These are phyloP conservation scores for Gastrophryne carolinensis DNA, from an alignment of 2,797 vertebrate genomes.

Conservation along the genomic window DNA sequence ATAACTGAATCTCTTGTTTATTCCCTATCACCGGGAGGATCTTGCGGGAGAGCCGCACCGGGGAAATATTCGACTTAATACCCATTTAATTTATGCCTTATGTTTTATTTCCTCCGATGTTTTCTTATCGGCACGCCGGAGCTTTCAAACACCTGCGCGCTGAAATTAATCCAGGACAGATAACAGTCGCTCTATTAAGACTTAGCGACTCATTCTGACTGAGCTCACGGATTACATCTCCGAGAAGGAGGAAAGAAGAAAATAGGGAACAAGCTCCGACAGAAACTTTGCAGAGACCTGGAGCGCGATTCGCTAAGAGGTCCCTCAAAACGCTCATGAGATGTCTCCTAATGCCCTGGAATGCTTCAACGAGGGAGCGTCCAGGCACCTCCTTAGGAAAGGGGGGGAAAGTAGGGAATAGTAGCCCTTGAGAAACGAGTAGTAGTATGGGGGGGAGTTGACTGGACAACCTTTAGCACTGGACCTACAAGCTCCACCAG, in stretches of 20 bases:
- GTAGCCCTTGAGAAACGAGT: too few species aligned
- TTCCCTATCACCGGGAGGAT: not conserved
- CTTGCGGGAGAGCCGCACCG: not conserved
- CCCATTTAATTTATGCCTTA: constrained; percentile 19
- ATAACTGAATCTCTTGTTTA: not conserved
- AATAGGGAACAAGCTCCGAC: not conserved
- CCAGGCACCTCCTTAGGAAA: too few species aligned
- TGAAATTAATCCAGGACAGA: constrained; percentile 44
- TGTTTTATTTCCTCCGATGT: constrained; percentile 23
- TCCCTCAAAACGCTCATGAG: too few species aligned
- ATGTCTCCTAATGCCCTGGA: too few species aligned
- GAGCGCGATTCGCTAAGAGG: too few species aligned
- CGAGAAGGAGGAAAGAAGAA: not conserved
- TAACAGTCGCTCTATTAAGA: constrained; percentile 32
- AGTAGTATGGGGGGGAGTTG: too few species aligned
- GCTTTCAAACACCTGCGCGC: constrained; percentile 29
- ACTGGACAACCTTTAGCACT: too few species aligned
- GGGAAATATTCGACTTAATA: not conserved
- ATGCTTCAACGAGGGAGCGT: too few species aligned
- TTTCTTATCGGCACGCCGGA: constrained; percentile 12
- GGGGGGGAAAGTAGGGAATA: too few species aligned
- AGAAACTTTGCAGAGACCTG: too few species aligned
- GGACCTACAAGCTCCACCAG: too few species aligned
- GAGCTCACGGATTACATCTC: constrained; percentile 30
- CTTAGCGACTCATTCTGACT: constrained; percentile 38